Base-by-base conservation (phyloP, 2,888 invertebrate species). In the Leucoma salicis region DNA sequence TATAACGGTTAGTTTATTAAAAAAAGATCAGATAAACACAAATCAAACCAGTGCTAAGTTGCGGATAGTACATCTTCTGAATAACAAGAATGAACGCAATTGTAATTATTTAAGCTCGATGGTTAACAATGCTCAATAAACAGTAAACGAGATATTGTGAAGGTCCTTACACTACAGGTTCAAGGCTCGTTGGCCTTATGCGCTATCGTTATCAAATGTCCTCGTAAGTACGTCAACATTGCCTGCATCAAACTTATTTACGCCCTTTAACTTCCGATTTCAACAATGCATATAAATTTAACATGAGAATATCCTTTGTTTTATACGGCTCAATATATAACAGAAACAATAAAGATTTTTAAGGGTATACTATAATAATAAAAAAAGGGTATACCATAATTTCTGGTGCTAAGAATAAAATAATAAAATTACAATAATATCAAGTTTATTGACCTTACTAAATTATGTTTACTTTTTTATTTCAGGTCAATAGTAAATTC, bases 401-500 rank as follows among this genome's bases (percentile, higher is more conserved):
- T n/a, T n/a, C n/a, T n/a, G n/a, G n/a, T n/a, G n/a, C n/a, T n/a
- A n/a, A n/a, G n/a, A n/a, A 36, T 42, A 15, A 37, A 3, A 13
- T 28, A 16, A 16, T 21, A 46, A 40, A 21, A 27, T 41, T n/a
- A 18, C 18, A 27, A 27, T 27, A 27, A 10, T 49, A 44, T 37
- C 45, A 44, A 60, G 63, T 60, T 62, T 63, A 49, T 47, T 42
- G 50, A 64, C 53, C 62, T 40, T 31, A 39, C 57, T 51, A 53
- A 64, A 74, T 68, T 63, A 70, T 78, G 75, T 79, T 79, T 78
- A 77, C 69, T 63, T 59, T 65, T 60, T 70, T 74, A 74, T 84
- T 79, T 81, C 79, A 82, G 84, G 85, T 85, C 81, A 87, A 81
- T 72, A 77, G 78, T 71, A 74, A 72, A 73, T 77, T 78, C 71